phyloP scores from a whole-genome alignment of 2,113 vertebrate genomes.

The Cryptotis parvus region DNA sequence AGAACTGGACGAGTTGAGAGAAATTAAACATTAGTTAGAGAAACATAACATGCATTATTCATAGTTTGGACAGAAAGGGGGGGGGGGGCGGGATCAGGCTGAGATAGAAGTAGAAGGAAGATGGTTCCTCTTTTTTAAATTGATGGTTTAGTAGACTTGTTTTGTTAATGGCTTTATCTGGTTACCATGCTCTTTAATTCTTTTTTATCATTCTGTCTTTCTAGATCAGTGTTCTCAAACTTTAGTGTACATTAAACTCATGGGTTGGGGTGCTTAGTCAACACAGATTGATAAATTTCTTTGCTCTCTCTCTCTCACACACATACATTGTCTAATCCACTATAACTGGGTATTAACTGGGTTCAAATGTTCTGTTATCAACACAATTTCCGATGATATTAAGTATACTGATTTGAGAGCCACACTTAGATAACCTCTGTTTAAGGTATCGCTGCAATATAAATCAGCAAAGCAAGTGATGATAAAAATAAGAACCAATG shows the following conservation, averaged over 20 bases:
- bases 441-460: not conserved
- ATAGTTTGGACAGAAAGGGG: not conserved
- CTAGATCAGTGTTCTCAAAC: not conserved
- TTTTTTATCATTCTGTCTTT: not conserved
- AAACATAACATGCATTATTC: not conserved
- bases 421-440: not conserved
- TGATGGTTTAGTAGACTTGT: no score
- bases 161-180: no score
- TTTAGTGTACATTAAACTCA: not conserved
- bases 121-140: not conserved
- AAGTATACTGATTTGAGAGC: not conserved
- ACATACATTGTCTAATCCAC: not conserved
- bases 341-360: not conserved
- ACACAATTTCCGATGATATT: not conserved
- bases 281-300: not conserved
- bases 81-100: accelerated
- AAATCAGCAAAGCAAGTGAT: not conserved
- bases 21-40: not conserved
- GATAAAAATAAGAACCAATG: not conserved
- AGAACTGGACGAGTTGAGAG: not conserved
- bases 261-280: not conserved
- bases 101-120: not conserved
- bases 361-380: not conserved
- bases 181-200: not conserved
- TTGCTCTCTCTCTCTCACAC: not conserved